Base-by-base conservation (phyloP, 2,113 vertebrate species). In the Mormyrus iriodes region DNA sequence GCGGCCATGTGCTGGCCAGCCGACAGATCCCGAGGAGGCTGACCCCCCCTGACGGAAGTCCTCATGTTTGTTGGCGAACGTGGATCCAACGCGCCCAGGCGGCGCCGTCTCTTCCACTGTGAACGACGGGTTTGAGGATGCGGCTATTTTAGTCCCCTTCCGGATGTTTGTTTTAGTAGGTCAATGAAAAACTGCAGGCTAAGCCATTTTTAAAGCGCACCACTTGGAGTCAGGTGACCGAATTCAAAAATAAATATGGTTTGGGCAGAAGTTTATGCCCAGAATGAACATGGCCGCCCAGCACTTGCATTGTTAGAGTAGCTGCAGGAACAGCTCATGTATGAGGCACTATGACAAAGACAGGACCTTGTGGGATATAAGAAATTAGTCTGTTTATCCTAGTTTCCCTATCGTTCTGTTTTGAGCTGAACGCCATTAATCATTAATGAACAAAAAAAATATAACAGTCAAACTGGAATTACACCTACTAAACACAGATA, bases 161-260 rank as follows among this genome's bases (percentile, higher is more conserved):
- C 61, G 61, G 61, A 69, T 69, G 76, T 82, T 82, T 82, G 76
- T 82, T 82, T 82, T 82, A 82, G 76, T 82, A 82, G 76, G 76
- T 82, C 76, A 82, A 82, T 5, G 42, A 17, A 44, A 82, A 82
- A 82, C n/a, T 82, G 76, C 76, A 42, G 31, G 76, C 17, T 82
- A 82, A 82, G 76, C 19, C 42, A 82, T 82, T 82, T 44, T 21
- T 82, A 21, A 17, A 44, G 42, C 76, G 42, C 42, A 39, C 42
- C 31, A 12, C 42, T 82, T 27, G 42, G 42, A 82, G 76, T 44
- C 42, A 44, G 42, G 44, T 82, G 76, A 82, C 76, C 42, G 31
- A 44, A 82, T 82, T 82, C 76, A 42, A 82, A 82, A 44, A 42
- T 44, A 82, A 82, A 82, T 82, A 42, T 15, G 35, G 42, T 82